Evolutionary conservation across 1,140 invertebrate genomes (phyloP).

Genomic region (Platyscapa corneri): DNA sequence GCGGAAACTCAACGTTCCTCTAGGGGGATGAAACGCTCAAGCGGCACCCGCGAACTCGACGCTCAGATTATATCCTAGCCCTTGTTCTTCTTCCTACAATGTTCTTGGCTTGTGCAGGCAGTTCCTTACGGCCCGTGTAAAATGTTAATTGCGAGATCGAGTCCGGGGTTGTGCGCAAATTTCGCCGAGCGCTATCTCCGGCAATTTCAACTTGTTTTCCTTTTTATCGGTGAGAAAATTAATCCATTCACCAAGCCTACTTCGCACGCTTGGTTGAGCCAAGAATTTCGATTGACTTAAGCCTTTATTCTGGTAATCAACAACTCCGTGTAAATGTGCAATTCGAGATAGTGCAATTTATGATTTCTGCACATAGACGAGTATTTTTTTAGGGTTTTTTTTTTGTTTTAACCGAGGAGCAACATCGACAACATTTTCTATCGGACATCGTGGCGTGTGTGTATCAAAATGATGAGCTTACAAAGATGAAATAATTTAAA

Average conservation of each 20-base stretch:
- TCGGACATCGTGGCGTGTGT: neutral
- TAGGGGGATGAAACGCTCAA: neutral
- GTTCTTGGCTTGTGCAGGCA: neutral
- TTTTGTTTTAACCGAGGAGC: neutral
- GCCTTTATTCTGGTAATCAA: neutral
- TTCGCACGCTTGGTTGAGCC: neutral
- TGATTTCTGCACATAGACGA: neutral
- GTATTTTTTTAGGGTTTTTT: neutral
- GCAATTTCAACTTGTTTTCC: neutral
- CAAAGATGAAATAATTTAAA: neutral
- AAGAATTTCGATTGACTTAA: neutral
- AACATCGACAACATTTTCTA: neutral
- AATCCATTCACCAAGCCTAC: neutral
- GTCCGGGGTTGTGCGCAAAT: neutral
- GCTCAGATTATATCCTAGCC: neutral
- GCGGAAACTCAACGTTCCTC: constrained; percentile 13
- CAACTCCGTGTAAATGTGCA: neutral
- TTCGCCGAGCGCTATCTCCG: neutral
- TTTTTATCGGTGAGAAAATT: neutral
- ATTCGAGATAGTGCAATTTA: neutral
- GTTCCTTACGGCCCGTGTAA: neutral
- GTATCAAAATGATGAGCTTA: neutral
- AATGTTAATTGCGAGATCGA: constrained; percentile 32
- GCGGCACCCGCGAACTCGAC: neutral
- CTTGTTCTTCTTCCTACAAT: neutral